Percentiles rank a stretch among this genome's conserved stretches.
These are phyloP conservation scores for Elysia crispata DNA, from an alignment of 2,888 invertebrate genomes.

Conservation along the genomic window DNA sequence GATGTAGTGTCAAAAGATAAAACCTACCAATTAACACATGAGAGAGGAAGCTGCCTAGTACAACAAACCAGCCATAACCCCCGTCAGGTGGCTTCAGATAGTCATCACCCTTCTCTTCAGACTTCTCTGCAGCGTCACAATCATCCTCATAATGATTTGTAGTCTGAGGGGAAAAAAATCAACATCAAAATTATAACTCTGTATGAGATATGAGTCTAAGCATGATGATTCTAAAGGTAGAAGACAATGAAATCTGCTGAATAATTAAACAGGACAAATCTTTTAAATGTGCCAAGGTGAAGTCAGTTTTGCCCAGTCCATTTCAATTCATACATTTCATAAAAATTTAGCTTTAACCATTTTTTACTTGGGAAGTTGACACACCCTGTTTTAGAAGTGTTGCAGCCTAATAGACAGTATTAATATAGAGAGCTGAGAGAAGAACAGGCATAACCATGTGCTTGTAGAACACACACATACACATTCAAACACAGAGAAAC, in stretches of 20 bases:
- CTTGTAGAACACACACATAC: not conserved
- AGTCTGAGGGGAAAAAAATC: not conserved
- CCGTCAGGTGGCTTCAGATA: not conserved
- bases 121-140: not conserved
- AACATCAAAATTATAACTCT: not conserved
- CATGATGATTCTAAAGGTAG: too few relatives aligned
- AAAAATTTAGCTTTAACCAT: not conserved
- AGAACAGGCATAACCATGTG: not conserved
- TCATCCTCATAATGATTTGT: not conserved
- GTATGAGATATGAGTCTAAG: too few relatives aligned
- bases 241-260: too few relatives aligned
- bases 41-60: not conserved
- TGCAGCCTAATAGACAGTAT: not conserved
- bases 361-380: not conserved
- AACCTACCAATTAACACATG: not conserved
- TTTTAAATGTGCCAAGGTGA: too few relatives aligned
- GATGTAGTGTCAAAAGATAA: too few relatives aligned
- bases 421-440: conserved; percentile 14
- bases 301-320: too few relatives aligned
- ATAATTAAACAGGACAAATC: too few relatives aligned
- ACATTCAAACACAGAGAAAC: not conserved
- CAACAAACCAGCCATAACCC: not conserved
- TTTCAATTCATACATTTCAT: too few relatives aligned
- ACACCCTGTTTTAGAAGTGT: not conserved
- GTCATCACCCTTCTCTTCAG: not conserved